Evolutionary conservation across 2,113 vertebrate species (phyloP).

Genomic region (Telmatochromis brichardi): DNA sequence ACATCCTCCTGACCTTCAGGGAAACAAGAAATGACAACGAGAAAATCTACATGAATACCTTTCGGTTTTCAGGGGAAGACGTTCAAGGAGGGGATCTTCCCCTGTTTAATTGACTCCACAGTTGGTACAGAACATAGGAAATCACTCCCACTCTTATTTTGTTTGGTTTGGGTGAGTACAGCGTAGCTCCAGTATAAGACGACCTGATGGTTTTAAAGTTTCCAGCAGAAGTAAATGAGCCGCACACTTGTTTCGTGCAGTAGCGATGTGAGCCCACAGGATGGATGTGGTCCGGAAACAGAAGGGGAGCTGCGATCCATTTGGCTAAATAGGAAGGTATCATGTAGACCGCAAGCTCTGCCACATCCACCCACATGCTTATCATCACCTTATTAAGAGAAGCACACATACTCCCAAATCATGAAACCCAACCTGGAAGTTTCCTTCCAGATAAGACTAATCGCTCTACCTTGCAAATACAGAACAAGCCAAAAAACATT

Average conservation of each 20-base stretch:
- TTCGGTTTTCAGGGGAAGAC: not conserved
- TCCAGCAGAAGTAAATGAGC: constrained; percentile 10
- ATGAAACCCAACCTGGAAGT: constrained; percentile 3
- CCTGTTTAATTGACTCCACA: not conserved
- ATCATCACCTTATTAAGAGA: constrained; percentile 37
- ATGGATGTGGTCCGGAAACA: constrained; percentile 39
- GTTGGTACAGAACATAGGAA: constrained; percentile 6
- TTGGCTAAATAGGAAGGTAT: constrained; percentile 42
- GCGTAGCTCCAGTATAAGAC: not conserved
- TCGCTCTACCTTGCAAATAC: constrained; percentile 14
- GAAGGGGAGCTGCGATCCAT: not conserved
- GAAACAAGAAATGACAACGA: not conserved
- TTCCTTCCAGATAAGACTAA: constrained; percentile 17
- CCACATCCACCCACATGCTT: constrained; percentile 42
- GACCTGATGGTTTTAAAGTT: constrained; percentile 15
- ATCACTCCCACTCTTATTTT: constrained; percentile 18
- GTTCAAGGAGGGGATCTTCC: not conserved
- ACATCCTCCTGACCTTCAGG: not conserved
- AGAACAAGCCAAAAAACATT: not conserved
- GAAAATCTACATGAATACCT: not conserved
- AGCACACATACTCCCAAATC: constrained; percentile 22
- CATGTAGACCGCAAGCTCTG: constrained; percentile 15
- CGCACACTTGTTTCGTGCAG: not conserved
- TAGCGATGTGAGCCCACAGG: constrained; percentile 6
- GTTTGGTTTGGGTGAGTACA: constrained; percentile 14